Base-by-base conservation (phyloP, 2,113 vertebrate species). In the Sapayoa aenigma region DNA sequence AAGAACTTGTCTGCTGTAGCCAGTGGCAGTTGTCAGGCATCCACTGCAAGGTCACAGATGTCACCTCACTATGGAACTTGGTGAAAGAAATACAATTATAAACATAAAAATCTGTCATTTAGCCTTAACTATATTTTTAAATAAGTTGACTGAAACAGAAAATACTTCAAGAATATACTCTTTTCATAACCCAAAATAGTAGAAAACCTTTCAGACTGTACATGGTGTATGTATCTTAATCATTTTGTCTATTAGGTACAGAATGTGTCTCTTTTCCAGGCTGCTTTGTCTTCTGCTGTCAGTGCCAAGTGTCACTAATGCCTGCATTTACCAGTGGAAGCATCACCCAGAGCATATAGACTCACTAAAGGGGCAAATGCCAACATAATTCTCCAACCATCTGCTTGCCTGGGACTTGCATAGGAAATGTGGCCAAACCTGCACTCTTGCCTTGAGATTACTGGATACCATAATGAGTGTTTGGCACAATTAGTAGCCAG, bases 351-450 rank as follows among this genome's bases (percentile, higher is more conserved):
- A 87, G 55, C 35, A 69, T 8, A 25, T 9, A 87, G 58, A 69
- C 41, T 65, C 35, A 28, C 53, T 55, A 62, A 77, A 76, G 69
- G 49, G 50, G 58, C 63, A 94, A 93, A 86, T 6, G 13, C 44
- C 82, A 83, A n/a, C 58, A 49, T 33, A 78, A 82, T 79, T 89
- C 80, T 92, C 58, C 84, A 89, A 56, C 73, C 87, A 95, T 86
- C 81, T 92, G 66, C 60, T 95, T 97, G 66, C 71, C 53, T 76
- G 71, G 49, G 66, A 89, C 89, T 84, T 19, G 49, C 20, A 22
- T 2, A 58, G 74, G 81, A 75, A 89, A 41, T n/a, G 41, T 25
- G 12, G 73, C 77, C 69, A 94, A 87, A 76, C 31, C 44, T 68
- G 42, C 73, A 52, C 60, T 74, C 68, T 90, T 90, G 72, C 63